These are phyloP conservation scores for Melospiza melodia DNA, from an alignment of 2,113 vertebrate species.

Conservation along the genomic window DNA sequence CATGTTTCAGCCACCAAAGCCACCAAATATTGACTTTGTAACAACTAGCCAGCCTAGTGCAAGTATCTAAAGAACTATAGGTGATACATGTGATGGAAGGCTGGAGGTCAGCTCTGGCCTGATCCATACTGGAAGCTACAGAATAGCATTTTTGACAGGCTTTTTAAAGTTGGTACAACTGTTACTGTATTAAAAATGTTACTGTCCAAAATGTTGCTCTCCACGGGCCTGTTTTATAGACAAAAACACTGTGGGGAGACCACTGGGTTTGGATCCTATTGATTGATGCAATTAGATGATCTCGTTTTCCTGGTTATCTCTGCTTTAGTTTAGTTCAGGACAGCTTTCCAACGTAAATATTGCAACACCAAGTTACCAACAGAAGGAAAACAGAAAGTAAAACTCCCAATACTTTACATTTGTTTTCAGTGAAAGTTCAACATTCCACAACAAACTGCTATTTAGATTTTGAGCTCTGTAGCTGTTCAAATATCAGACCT, in stretches of 20 bases:
- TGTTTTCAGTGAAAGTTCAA: neutral
- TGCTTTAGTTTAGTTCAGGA: neutral
- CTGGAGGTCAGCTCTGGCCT: neutral
- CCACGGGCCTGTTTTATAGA: accelerated
- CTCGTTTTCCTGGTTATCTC: neutral
- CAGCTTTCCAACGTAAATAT: neutral
- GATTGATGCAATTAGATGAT: neutral
- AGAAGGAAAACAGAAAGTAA: neutral
- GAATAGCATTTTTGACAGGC: neutral
- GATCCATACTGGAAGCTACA: neutral
- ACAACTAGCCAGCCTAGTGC: neutral
- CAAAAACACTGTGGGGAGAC: accelerated
- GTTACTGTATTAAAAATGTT: neutral
- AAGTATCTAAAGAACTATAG: neutral
- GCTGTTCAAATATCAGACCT: neutral
- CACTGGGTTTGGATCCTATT: neutral
- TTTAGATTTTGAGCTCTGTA: neutral
- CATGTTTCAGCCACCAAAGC: conserved; percentile 7
- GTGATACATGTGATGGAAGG: neutral
- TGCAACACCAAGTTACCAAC: neutral
- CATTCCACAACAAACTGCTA: neutral
- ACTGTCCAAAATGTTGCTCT: neutral
- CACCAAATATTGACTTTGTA: neutral
- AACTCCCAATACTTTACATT: neutral
- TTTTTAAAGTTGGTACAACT: neutral